Conservation (phyloP, 1,140 invertebrate genomes). For the Dysdera silvatica region DNA sequence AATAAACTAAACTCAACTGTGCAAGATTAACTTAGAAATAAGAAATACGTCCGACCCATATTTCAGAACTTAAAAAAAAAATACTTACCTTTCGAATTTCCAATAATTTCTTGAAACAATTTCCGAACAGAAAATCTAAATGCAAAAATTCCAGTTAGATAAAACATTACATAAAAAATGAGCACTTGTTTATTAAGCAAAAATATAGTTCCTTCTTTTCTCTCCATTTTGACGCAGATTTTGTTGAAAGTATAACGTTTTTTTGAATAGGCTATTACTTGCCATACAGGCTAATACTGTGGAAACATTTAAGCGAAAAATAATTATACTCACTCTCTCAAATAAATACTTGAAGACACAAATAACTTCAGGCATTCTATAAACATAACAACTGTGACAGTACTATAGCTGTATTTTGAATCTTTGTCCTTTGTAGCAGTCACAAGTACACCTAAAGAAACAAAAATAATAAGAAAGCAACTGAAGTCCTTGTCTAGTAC, state of each 20-base stretch:
- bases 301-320: neutral
- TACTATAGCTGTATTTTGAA: slow-evolving; percentile 77
- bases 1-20: no score
- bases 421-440: slow-evolving; percentile 74
- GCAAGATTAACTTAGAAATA: no score
- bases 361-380: slow-evolving; percentile 81
- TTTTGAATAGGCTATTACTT: slow-evolving; percentile 6
- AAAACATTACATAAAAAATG: neutral
- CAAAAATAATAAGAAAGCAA: slow-evolving; percentile 7
- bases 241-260: slow-evolving; percentile 28
- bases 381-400: slow-evolving; percentile 73
- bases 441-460: slow-evolving; percentile 71
- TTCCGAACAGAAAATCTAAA: slow-evolving; percentile 14
- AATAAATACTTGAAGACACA: slow-evolving; percentile 60
- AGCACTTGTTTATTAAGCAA: neutral
- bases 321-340: slow-evolving; percentile 41
- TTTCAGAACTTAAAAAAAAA: neutral
- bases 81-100: slow-evolving; percentile 11
- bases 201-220: neutral
- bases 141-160: neutral
- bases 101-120: neutral
- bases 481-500: neutral
- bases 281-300: neutral
- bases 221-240: slow-evolving; percentile 33
- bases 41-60: no score